Percentiles rank a stretch among this genome's conserved stretches.
These are phyloP conservation scores for Andrena bucephala DNA, from an alignment of 2,888 invertebrate species.

Conservation along the genomic window DNA sequence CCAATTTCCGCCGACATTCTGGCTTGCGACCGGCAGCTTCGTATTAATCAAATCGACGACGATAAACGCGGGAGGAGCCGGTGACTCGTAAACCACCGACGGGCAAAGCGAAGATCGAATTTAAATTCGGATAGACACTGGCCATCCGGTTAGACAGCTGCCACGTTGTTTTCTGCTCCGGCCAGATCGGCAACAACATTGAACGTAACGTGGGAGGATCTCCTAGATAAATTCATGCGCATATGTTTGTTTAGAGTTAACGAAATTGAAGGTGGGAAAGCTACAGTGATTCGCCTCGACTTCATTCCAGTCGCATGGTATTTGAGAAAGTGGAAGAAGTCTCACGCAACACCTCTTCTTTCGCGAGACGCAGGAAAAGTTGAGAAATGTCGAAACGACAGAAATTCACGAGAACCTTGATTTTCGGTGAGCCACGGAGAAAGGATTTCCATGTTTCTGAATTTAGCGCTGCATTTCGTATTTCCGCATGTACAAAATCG, in stretches of 20 bases:
- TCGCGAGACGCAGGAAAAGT: background rate
- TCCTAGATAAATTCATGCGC: background rate
- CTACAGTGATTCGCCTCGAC: background rate
- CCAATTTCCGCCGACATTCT: slow-evolving; percentile 14
- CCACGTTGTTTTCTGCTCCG: background rate
- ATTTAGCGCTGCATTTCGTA: background rate
- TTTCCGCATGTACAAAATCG: background rate
- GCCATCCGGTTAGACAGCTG: background rate
- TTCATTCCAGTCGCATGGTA: background rate
- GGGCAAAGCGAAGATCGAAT: background rate
- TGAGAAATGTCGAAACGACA: background rate
- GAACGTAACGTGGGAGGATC: background rate
- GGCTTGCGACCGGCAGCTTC: background rate
- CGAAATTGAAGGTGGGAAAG: slow-evolving; percentile 4
- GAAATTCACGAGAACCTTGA: background rate
- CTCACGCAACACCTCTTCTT: background rate
- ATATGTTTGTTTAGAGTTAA: slow-evolving; percentile 8
- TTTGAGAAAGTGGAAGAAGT: background rate
- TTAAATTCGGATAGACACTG: background rate
- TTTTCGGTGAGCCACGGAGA: background rate
- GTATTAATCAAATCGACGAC: background rate
- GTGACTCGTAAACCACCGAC: background rate
- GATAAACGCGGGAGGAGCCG: background rate
- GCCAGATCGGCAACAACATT: background rate
- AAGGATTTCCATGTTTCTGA: background rate